A percentile compares a stretch with the other conserved stretches of the same genome.
phyloP scores from a whole-genome alignment of 2,113 vertebrate species.

The Petaurus breviceps region DNA sequence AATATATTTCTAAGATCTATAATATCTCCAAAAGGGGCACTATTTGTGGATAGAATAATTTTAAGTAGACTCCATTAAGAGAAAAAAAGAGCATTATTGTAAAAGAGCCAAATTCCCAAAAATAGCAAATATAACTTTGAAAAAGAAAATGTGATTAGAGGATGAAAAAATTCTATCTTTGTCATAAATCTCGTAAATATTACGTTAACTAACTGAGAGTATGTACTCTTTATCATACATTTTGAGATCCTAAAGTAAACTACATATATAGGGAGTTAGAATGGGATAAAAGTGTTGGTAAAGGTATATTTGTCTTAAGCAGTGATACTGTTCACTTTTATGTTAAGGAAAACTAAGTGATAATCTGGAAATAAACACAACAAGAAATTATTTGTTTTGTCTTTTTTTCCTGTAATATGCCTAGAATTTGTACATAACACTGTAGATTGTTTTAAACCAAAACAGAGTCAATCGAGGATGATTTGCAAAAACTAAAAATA shows the following conservation, averaged over 20 bases:
- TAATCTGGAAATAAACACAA: background rate
- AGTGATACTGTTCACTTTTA: background rate
- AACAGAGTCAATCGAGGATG: background rate
- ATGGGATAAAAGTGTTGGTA: too few relatives aligned
- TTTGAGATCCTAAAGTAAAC: background rate
- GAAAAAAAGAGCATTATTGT: background rate
- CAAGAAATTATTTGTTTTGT: background rate
- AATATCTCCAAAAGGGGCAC: background rate
- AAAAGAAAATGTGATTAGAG: background rate
- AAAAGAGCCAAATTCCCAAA: conserved; percentile 14
- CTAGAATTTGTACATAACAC: background rate
- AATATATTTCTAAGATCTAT: background rate
- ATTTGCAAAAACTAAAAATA: background rate
- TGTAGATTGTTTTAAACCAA: conserved; percentile 11
- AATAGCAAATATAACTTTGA: background rate
- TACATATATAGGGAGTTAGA: too few relatives aligned
- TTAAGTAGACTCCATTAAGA: background rate
- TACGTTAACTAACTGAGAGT: background rate
- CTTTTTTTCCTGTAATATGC: background rate
- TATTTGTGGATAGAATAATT: conserved; percentile 18
- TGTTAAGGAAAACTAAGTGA: conserved; percentile 19
- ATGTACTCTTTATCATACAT: background rate
- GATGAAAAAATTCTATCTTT: conserved; percentile 42
- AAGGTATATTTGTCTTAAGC: too few relatives aligned
- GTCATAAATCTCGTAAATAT: background rate